These are phyloP conservation scores for Onchidella celtica DNA, from an alignment of 2,888 invertebrate genomes.

Conservation along the genomic window DNA sequence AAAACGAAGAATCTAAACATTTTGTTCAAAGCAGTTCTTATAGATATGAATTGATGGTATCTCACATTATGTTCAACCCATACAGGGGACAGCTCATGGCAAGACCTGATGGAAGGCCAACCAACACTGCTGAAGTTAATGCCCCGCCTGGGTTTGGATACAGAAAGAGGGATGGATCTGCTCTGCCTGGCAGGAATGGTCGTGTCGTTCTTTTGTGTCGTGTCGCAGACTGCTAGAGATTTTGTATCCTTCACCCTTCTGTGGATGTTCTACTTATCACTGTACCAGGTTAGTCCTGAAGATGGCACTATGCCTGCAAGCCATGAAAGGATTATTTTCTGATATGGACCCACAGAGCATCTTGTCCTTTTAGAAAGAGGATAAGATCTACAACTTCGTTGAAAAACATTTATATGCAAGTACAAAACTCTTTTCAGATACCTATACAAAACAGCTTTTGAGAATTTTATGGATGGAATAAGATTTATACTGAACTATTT, in stretches of 20 bases:
- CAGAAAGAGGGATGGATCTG: conserved; percentile 86
- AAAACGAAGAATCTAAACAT: no score
- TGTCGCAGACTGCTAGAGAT: conserved; percentile 78
- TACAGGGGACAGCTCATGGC: conserved; percentile 49
- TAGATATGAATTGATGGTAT: neutral
- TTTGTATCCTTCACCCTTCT: conserved; percentile 84
- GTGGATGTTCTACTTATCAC: conserved; percentile 87
- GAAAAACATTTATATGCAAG: no score
- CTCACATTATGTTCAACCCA: neutral
- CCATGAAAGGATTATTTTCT: no score
- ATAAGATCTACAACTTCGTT: no score
- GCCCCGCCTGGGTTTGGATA: conserved; percentile 85
- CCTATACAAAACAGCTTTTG: no score
- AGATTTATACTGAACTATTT: no score
- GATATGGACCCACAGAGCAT: no score
- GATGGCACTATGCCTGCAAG: no score
- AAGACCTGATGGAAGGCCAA: conserved; percentile 80
- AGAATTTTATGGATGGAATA: neutral
- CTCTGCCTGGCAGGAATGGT: conserved; percentile 85
- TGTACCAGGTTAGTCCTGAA: conserved; percentile 83
- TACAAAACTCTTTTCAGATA: no score
- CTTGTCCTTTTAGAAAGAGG: no score
- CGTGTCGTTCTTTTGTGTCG: conserved; percentile 85
- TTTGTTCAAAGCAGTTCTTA: neutral
- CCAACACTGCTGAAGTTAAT: conserved; percentile 86